Base-by-base conservation (phyloP, 2,113 vertebrate genomes). In the Trematocara zebra region DNA sequence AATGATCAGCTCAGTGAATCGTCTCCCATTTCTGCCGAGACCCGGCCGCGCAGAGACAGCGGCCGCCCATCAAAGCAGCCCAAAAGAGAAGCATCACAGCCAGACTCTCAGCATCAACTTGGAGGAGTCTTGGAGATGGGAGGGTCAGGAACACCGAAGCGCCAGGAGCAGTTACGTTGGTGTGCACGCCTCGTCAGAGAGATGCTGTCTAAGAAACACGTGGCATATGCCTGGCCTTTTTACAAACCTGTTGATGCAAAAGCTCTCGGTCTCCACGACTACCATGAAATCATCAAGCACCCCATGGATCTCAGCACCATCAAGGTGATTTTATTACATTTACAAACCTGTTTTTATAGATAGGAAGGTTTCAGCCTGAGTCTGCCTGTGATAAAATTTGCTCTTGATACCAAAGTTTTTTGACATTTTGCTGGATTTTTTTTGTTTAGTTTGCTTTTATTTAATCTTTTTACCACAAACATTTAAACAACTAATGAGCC, bases 241-340 rank as follows among this genome's bases (percentile, higher is more conserved):
- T 98, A 98, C 93, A 97, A 98, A 69, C 97, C 98, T 0, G 98
- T 99, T 42, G 98, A 99, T 1, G 97, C 95, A 35, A 96, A 96
- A 59, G 95, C 97, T 0, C 95, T 99, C n/a, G 97, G 97, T 5
- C 96, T 99, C 35, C 97, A 98, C 0, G 98, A 99, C 91, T 99
- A 98, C 91, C 96, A 97, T 17, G 97, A 98, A 80, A 98, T 98
- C 95, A 98, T 99, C 88, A 99, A 99, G 67, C 97, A 98, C 67
- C 98, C 98, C 78, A 99, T 98, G 97, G 98, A 99, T 92, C 97
- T 99, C 88, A 97, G 97, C 95, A 97, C 97, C 47, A 97, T 98
- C 91, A 98, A 98, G 95, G 97, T 98, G 82, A 94, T 92, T 82
- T 84, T 12, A 82, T 37, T 14, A 5, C 3, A 17, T 37, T 6